Base-by-base conservation (phyloP, 2,888 invertebrate genomes). In the Corbicula japonica region DNA sequence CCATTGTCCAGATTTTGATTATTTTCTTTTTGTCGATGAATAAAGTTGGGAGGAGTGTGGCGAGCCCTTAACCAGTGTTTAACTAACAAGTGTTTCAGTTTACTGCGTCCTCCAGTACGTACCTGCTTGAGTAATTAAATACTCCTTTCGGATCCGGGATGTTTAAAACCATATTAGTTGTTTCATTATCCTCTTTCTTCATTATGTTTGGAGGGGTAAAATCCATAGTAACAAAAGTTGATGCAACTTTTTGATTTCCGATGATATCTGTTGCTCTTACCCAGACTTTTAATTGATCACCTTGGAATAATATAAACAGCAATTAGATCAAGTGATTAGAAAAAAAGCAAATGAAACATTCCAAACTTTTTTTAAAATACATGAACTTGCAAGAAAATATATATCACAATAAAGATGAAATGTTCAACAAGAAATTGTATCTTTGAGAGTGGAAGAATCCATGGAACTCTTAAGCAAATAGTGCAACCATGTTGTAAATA, bases 241-340 rank as follows among this genome's bases (percentile, higher is more conserved):
- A 30, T 18, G 75, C 80, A 1, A 65, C 46, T n/a, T 61, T 65
- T 15, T 30, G 69, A 18, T 77, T 77, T 21, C 77, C 81, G 56
- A 80, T 74, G 1, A 58, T 35, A 56, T 88, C 87, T 10, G 52
- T 61, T 1, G 86, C 86, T 46, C 79, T 63, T 10, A 86, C 80
- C 84, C 85, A 86, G 1, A 86, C 21, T 6, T 69, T 76, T 0
- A 85, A 58, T 2, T 77, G 74, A 58, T 79, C 71, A 5, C 81
- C 86, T 52, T n/a, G n/a, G n/a, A n/a, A n/a, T n/a, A n/a, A n/a
- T n/a, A n/a, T n/a, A n/a, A n/a, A n/a, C n/a, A n/a, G n/a, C n/a
- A n/a, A n/a, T n/a, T n/a, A n/a, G n/a, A n/a, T n/a, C n/a, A n/a
- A n/a, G n/a, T n/a, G n/a, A n/a, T n/a, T n/a, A n/a, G n/a, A n/a